Evolutionary conservation across 23 tunicate species (phyloP), one percentile per base, ranked within the genome.

Genomic region (Trididemnum nubilum): DNA sequence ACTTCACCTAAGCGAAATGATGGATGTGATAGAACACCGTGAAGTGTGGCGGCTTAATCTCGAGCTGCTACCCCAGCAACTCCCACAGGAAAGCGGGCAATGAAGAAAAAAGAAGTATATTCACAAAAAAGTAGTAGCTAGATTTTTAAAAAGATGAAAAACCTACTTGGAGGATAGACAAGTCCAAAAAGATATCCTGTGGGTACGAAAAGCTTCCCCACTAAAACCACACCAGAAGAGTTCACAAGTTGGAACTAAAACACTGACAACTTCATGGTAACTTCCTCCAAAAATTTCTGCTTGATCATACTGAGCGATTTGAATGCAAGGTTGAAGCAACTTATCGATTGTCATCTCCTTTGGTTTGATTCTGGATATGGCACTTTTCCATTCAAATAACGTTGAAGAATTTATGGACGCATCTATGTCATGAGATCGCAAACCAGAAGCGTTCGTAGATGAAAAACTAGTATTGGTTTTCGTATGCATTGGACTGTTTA

Each of bases 151-250:
- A n/a, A n/a, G n/a, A n/a, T n/a, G n/a, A n/a, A n/a, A n/a, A 15
- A 82, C 93, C 82, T 66, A 88, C 93, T 66, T 29, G 21, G 39
- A 21, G 1, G 82, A 35, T 73, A 88, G 64, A 67, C 83, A 61
- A 0, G 82, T 63, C 93, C 93, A 88, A 0, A 82, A 64, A 12
- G 93, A 82, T 2, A 82, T 86, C 26, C 25, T 21, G 19, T 59
- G 28, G 35, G 65, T 65, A 37, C 35, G 63, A 26, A 78, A 38
- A 22, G 73, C 37, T 5, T 76, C 72, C 3, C 60, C 69, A 36
- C 75, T 73, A 54, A 75, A 74, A 28, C 93, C 93, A 35, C 74
- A 64, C 93, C 93, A 88, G 51, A 34, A 70, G 19, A 88, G 30
- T 2, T 70, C 87, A 52, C 93, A 88, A n/a, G 52, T 64, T 26